phyloP scores from a whole-genome alignment of 2,888 invertebrate species.

The Leucophora obtusa region DNA sequence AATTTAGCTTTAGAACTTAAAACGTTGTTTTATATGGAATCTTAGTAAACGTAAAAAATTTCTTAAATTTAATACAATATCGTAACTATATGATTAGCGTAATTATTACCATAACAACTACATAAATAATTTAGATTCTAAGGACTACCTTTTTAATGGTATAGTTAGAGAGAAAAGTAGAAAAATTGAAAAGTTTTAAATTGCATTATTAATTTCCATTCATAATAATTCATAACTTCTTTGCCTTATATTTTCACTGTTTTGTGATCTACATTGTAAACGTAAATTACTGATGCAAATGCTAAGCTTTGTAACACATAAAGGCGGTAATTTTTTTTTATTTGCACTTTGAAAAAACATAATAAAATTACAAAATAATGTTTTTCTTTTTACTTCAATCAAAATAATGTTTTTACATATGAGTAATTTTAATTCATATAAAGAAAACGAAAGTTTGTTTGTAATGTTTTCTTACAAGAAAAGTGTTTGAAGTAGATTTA shows the following conservation, averaged over 20 bases:
- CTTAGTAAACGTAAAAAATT: constrained; percentile 16
- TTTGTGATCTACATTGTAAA: no score
- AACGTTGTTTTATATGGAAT: not conserved
- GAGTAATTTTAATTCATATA: no score
- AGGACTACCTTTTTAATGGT: constrained; percentile 22
- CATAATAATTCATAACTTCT: constrained; percentile 75
- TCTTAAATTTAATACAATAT: constrained; percentile 48
- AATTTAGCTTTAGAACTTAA: not conserved
- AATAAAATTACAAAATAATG: no score
- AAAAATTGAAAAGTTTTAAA: constrained; percentile 65
- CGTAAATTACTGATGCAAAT: no score
- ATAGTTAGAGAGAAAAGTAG: constrained; percentile 16
- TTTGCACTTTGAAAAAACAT: no score
- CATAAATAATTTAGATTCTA: constrained; percentile 19
- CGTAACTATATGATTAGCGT: constrained; percentile 52
- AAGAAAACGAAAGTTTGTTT: no score
- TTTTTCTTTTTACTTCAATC: no score
- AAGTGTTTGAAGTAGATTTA: no score
- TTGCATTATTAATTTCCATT: constrained; percentile 76
- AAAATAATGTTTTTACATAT: no score
- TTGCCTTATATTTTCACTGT: not conserved
- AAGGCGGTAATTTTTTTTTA: no score
- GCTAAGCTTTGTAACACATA: no score
- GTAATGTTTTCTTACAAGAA: no score
- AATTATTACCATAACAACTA: constrained; percentile 29